Percentiles rank a stretch among this genome's conserved stretches.
phyloP scores from a whole-genome alignment of 2,113 vertebrate species.

The Camelus dromedarius region DNA sequence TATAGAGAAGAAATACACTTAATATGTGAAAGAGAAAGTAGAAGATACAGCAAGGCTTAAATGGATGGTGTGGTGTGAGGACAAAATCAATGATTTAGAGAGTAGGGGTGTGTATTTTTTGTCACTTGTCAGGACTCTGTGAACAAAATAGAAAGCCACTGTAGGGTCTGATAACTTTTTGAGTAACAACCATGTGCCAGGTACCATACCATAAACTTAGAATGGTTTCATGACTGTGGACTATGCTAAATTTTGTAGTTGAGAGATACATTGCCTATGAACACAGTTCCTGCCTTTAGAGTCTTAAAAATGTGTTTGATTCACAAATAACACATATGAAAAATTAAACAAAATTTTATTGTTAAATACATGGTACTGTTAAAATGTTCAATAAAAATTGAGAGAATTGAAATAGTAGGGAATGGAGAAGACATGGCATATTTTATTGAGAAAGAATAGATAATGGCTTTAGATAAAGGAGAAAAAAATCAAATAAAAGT shows the following conservation, averaged over 20 bases:
- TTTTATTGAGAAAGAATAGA: neutral
- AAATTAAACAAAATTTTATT: neutral
- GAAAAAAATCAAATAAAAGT: neutral
- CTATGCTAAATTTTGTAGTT: neutral
- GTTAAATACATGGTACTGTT: neutral
- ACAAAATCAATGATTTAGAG: neutral
- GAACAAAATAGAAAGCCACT: neutral
- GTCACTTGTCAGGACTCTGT: neutral
- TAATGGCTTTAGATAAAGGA: neutral
- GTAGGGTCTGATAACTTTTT: neutral
- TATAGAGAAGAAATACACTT: neutral
- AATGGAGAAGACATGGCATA: neutral
- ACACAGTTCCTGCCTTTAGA: neutral
- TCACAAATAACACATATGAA: neutral
- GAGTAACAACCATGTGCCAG: neutral
- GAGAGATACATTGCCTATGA: neutral
- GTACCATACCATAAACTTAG: neutral
- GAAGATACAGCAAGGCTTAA: neutral
- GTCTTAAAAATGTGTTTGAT: neutral
- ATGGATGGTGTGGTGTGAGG: neutral
- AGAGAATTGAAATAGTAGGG: neutral
- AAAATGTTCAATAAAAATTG: neutral
- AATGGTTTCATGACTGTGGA: neutral
- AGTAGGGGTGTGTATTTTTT: rapidly evolving
- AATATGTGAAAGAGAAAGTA: neutral